These are phyloP conservation scores for Drosophila demipolita DNA, from an alignment of 2,888 invertebrate species.

Conservation along the genomic window DNA sequence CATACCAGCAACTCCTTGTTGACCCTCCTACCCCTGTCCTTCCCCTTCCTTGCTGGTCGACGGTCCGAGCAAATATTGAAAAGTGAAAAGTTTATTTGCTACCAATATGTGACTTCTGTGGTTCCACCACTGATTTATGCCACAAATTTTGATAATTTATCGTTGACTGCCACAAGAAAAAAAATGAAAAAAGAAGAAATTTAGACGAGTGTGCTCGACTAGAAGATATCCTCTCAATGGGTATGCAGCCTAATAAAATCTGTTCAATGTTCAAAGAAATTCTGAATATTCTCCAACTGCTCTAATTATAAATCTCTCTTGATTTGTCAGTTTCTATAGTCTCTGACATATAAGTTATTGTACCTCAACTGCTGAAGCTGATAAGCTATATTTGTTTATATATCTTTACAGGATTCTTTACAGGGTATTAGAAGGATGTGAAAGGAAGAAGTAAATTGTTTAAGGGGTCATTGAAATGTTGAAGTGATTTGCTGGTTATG, in stretches of 20 bases:
- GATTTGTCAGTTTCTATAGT: background rate
- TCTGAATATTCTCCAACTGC: background rate
- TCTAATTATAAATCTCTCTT: background rate
- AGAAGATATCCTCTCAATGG: background rate
- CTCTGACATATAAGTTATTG: background rate
- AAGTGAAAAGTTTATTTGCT: constrained; percentile 77
- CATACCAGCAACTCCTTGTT: constrained; percentile 16
- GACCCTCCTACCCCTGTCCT: constrained; percentile 14
- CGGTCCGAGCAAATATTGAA: constrained; percentile 71
- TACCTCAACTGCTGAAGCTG: background rate
- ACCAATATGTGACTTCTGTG: constrained; percentile 54
- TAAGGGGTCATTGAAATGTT: constrained; percentile 40
- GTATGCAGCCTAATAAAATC: background rate
- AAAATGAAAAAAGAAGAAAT: background rate
- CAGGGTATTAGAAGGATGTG: constrained; percentile 9
- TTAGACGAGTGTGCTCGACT: background rate
- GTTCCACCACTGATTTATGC: constrained; percentile 75
- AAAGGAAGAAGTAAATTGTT: background rate
- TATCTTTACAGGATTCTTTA: background rate
- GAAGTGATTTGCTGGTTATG: constrained; percentile 66
- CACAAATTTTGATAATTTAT: constrained; percentile 82
- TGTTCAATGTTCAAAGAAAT: background rate
- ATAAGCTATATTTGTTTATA: background rate
- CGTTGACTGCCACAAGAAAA: constrained; percentile 37
- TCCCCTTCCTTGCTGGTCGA: constrained; percentile 15